Evolutionary conservation across 2,888 invertebrate genomes (phyloP), one percentile per base, ranked within the genome.

Genomic region (Caenorhabditis macrosperma): DNA sequence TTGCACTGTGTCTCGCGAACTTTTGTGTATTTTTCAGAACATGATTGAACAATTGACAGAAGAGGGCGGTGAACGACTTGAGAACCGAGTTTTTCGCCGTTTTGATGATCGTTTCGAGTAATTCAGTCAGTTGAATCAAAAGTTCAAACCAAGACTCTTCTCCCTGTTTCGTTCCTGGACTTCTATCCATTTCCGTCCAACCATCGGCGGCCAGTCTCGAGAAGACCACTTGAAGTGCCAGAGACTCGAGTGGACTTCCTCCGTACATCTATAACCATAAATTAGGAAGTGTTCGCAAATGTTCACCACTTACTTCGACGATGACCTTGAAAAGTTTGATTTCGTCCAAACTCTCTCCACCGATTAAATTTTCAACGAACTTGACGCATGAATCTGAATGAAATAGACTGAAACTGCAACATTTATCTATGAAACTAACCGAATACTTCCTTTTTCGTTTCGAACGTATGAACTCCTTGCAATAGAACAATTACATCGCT

Each of bases 31-130:
- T 74, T 38, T 74, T 74, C 41, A 74, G 54, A 26, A 71, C 54
- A 44, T 78, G 76, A 44, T 61, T 68, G 55, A 68, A 68, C 7
- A 76, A 10, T 44, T 76, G 67, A 30, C 76, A 68, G 50, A 38
- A 76, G 2, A 76, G 38, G 12, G 78, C 64, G 0, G 78, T 64
- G 54, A 48, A 78, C 1, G 66, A 60, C 28, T 78, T 78, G 35
- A 71, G 17, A 6, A 78, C 30, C 6, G 78, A 71, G 48, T 66
- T 78, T 20, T 71, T 78, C 0, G 78, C 78, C 0, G 64, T 59
- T 52, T 67, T 71, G 30, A 72, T 60, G 30, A 54, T 26, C 7
- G 28, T 30, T 9, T 78, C 78, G 17, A 78, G 28, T 20, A 78
- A 28, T 15, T 59, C 60, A 17, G 60, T 66, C 38, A 71, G 5